Evolutionary conservation across 2,888 invertebrate genomes (phyloP), one percentile per base, ranked within the genome.

Genomic region (Clistopyga incitator): DNA sequence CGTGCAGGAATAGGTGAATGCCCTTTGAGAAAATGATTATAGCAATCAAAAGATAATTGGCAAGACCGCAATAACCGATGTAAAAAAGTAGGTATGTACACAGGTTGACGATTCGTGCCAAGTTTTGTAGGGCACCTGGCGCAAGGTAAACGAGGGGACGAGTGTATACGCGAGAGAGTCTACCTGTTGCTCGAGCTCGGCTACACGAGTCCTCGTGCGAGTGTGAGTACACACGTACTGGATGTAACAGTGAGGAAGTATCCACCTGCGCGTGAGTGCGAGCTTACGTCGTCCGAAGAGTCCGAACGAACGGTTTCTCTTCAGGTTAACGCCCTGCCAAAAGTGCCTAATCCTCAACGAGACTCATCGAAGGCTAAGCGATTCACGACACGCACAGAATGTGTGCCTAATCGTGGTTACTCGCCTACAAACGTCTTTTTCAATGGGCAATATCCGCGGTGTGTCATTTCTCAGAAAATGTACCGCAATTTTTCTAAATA

Each of bases 241-340:
- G 2, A 34, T 13, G 23, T 50, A 20, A 29, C n/a, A 10, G 29
- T 67, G 81, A 71, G 75, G 78, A 67, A 67, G 68, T 82, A 70
- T 81, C 80, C 85, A 86, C 85, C 86, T 86, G 86, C 84, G 82
- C 78, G 84, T 59, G 56, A 80, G 80, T 18, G 65, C 64, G 50
- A 64, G 83, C 86, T 84, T 83, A 74, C 80, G 38, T 70, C 74
- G 72, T 77, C 77, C 59, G 50, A 78, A 56, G 65, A 74, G 78
- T 59, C 80, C 75, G 59, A 84, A 85, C 81, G 85, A 89, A 89
- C 89, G 87, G 89, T 88, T 89, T 83, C 85, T 85, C 75, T 50
- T 68, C 81, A 85, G 90, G 89, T 90, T 90, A 88, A 88, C 84
- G 89, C 78, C 88, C 90, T 88, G 85, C 85, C 86, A 85, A 89